phyloP scores from a whole-genome alignment of 2,797 vertebrate genomes.

The Calcarius lapponicus region DNA sequence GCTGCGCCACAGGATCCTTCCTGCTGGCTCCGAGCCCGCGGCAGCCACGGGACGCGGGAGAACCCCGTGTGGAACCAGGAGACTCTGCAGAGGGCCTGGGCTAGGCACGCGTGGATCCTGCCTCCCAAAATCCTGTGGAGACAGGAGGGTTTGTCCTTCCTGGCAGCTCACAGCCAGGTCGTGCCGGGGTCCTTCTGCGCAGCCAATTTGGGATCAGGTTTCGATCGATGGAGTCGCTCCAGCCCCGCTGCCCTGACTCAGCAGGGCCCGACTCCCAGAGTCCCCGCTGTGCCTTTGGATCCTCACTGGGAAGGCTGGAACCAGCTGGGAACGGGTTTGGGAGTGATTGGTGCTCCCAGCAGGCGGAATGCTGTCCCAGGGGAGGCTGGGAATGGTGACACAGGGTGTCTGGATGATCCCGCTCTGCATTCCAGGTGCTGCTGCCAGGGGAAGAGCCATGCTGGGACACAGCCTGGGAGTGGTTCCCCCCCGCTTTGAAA shows the following conservation, averaged over 20 bases:
- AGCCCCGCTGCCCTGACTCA: conserved; percentile 31
- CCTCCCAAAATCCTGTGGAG: neutral
- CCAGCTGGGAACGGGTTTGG: fast-evolving
- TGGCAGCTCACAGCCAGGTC: neutral
- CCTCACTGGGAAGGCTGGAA: neutral
- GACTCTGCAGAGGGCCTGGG: neutral
- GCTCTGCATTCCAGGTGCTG: neutral
- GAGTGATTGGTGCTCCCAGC: fast-evolving
- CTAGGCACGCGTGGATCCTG: fast-evolving
- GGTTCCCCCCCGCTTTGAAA: neutral
- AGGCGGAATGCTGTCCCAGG: fast-evolving
- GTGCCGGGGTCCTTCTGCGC: neutral
- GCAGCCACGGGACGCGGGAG: fast-evolving
- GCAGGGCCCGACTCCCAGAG: neutral
- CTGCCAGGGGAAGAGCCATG: neutral
- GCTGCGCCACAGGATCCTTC: neutral
- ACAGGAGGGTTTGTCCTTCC: neutral
- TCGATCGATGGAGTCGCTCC: conserved; percentile 20
- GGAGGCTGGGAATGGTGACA: neutral
- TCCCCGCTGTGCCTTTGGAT: fast-evolving
- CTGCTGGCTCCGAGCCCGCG: fast-evolving
- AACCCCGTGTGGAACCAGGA: fast-evolving
- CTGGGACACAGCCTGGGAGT: neutral
- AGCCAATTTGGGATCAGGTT: neutral
- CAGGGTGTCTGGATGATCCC: fast-evolving